Percentiles rank a stretch among this genome's conserved stretches.
These are phyloP conservation scores for Synergus laeviventris DNA, from an alignment of 2,888 invertebrate genomes.

Conservation along the genomic window DNA sequence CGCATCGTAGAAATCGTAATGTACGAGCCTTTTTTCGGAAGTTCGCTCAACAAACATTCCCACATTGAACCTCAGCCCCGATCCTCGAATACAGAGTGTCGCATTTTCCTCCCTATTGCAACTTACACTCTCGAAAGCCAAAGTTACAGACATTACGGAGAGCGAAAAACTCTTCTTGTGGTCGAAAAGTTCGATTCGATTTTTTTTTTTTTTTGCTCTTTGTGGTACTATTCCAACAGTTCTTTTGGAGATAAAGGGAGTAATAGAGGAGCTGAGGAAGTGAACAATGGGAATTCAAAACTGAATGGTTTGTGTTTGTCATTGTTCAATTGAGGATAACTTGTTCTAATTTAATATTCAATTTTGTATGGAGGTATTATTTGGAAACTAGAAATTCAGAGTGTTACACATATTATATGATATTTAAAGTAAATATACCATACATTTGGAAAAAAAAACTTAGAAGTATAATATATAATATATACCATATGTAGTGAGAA, in stretches of 20 bases:
- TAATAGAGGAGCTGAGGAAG: background rate
- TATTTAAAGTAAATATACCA: background rate
- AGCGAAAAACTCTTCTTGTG: slow-evolving; percentile 36
- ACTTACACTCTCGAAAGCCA: slow-evolving; percentile 37
- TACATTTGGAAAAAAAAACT: slow-evolving; percentile 4
- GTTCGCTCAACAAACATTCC: slow-evolving; percentile 39
- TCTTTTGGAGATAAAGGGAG: background rate
- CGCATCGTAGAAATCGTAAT: slow-evolving; percentile 37
- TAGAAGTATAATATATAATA: background rate
- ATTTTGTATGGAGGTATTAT: too few species aligned
- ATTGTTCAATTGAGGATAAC: background rate
- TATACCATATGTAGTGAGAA: background rate
- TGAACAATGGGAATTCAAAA: background rate
- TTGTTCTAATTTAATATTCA: too few species aligned
- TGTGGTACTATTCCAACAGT: background rate
- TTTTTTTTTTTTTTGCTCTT: background rate
- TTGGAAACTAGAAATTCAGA: background rate
- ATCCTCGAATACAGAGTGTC: slow-evolving; percentile 38
- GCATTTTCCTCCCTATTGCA: slow-evolving; percentile 38
- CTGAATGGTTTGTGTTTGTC: background rate
- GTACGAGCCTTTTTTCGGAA: slow-evolving; percentile 37
- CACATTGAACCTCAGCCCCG: slow-evolving; percentile 23
- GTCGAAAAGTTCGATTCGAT: slow-evolving; percentile 26
- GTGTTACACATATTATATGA: background rate
- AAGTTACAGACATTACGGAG: slow-evolving; percentile 35